Percentiles rank a stretch among this genome's conserved stretches.
These are phyloP conservation scores for Pentamera pediparva DNA, from an alignment of 53 echinoderm and acorn worm species.

Conservation along the genomic window DNA sequence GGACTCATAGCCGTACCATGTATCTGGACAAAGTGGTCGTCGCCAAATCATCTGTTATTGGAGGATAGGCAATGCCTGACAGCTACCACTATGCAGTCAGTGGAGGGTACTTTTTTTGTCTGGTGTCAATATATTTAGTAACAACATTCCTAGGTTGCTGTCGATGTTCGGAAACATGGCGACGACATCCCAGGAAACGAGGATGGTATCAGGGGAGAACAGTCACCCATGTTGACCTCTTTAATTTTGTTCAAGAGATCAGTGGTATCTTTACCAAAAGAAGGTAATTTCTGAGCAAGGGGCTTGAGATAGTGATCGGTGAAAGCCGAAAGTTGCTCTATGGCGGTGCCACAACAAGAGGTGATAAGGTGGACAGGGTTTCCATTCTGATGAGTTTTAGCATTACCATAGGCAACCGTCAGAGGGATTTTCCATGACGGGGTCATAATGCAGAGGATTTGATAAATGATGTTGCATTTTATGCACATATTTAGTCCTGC, in stretches of 20 bases:
- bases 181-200: conserved; percentile 9
- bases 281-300: neutral
- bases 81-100: neutral
- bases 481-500: neutral
- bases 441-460: neutral
- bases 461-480: neutral
- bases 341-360: neutral
- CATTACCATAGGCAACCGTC: too few relatives aligned
- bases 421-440: neutral
- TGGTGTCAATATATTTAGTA: neutral
- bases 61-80: neutral
- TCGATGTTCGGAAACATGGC: conserved; percentile 17
- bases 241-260: neutral
- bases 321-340: neutral
- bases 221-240: too few relatives aligned
- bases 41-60: neutral
- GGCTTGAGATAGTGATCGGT: neutral
- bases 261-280: conserved; percentile 3
- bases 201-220: neutral
- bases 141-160: neutral
- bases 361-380: neutral
- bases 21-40: neutral
- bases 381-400: neutral
- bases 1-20: conserved; percentile 9
- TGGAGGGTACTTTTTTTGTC: neutral